phyloP scores from a whole-genome alignment of 2,888 invertebrate genomes.

The Callyntrura sp. region DNA sequence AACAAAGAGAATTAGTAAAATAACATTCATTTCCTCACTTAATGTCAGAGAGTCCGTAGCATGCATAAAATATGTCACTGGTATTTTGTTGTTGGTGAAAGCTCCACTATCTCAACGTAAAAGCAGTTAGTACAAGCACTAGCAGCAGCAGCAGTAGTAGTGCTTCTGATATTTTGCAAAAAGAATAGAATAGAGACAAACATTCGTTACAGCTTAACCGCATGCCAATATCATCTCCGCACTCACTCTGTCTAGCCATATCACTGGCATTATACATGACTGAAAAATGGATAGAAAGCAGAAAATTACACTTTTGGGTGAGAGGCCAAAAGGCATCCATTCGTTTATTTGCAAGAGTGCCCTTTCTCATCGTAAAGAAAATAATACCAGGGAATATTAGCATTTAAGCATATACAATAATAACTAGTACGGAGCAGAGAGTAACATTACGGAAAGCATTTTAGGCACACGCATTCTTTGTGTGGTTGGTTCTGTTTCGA shows the following conservation, averaged over 20 bases:
- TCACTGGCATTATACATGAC: slow-evolving; percentile 40
- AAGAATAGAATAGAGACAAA: slow-evolving; percentile 23
- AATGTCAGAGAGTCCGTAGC: not conserved
- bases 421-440: not conserved
- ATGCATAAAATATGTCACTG: not conserved
- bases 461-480: not conserved
- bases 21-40: slow-evolving; percentile 29
- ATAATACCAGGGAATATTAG: slow-evolving; percentile 37
- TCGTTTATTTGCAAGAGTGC: slow-evolving; percentile 69
- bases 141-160: not conserved
- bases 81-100: slow-evolving; percentile 7
- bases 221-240: slow-evolving; percentile 24
- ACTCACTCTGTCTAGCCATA: slow-evolving; percentile 35
- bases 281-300: slow-evolving; percentile 60
- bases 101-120: not conserved
- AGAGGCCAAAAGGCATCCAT: slow-evolving; percentile 69
- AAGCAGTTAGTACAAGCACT: not conserved
- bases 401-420: not conserved
- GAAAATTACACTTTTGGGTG: slow-evolving; percentile 65
- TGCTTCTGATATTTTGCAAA: slow-evolving; percentile 5
- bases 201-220: not conserved
- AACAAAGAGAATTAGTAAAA: slow-evolving; percentile 18
- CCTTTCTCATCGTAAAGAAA: slow-evolving; percentile 30
- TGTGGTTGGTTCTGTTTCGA: not conserved
- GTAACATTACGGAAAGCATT: not conserved